Evolutionary conservation across 2,113 vertebrate genomes (phyloP).

Genomic region (Muscicapa adusta): DNA sequence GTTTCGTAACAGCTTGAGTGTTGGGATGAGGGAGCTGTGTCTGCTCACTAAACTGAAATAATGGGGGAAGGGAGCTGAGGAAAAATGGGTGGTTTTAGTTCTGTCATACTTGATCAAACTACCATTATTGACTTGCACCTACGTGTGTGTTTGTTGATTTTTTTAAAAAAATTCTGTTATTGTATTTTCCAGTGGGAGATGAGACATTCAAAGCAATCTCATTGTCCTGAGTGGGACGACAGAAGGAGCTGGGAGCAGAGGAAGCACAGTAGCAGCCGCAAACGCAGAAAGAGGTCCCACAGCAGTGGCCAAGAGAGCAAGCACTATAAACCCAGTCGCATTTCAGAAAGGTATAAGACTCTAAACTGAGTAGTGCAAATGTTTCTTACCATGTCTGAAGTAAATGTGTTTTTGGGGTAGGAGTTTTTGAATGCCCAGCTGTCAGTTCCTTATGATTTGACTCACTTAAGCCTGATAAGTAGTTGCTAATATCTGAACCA

Average conservation of each 20-base stretch:
- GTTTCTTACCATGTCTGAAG: neutral
- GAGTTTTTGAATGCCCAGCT: neutral
- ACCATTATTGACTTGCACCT: neutral
- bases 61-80: neutral
- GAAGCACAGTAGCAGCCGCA: slow-evolving; percentile 78
- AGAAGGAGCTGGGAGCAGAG: slow-evolving; percentile 80
- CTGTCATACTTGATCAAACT: neutral
- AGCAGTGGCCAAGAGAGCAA: slow-evolving; percentile 89
- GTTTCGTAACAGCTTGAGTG: neutral
- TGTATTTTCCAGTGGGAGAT: slow-evolving; percentile 74
- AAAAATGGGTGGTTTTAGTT: neutral
- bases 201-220: slow-evolving; percentile 82
- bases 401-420: neutral
- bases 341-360: slow-evolving; percentile 81
- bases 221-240: slow-evolving; percentile 79
- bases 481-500: neutral
- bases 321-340: slow-evolving; percentile 71
- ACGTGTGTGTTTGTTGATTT: neutral
- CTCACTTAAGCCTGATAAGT: neutral
- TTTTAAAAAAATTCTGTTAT: too few species aligned
- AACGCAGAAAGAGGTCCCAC: slow-evolving; percentile 80
- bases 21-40: neutral
- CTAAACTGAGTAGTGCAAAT: neutral
- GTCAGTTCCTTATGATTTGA: neutral
- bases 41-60: fast-evolving